phyloP scores from a whole-genome alignment of 2,888 invertebrate genomes.

The Dryobotodes eremita region DNA sequence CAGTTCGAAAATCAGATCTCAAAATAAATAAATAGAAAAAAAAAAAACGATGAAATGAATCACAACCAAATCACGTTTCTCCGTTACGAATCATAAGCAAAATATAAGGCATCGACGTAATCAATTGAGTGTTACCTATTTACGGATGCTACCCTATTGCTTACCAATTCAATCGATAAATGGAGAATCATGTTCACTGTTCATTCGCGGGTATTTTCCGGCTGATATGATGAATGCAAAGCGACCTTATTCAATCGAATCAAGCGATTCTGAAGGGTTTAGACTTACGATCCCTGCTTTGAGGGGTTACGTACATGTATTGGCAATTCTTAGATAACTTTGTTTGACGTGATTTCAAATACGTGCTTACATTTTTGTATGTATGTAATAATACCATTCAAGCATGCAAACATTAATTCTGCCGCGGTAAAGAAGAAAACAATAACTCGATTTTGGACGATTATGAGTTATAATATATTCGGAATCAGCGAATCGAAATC shows the following conservation, averaged over 20 bases:
- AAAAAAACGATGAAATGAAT: not conserved
- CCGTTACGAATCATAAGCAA: not conserved
- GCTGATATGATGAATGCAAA: conserved; percentile 53
- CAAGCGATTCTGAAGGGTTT: conserved; percentile 18
- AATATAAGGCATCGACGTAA: conserved; percentile 19
- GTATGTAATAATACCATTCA: not conserved
- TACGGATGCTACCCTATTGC: conserved; percentile 27
- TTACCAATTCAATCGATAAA: conserved; percentile 14
- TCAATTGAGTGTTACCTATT: conserved; percentile 33
- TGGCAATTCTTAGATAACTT: not conserved
- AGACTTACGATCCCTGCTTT: not conserved
- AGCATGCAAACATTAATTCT: not conserved
- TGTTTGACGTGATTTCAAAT: not conserved
- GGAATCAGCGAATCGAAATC: too few relatives aligned
- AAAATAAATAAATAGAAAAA: too few relatives aligned
- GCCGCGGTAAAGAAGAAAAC: too few relatives aligned
- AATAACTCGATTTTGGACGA: too few relatives aligned
- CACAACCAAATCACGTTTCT: conserved; percentile 5
- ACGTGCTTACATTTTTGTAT: not conserved
- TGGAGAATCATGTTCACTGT: conserved; percentile 40
- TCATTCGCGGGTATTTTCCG: conserved; percentile 49
- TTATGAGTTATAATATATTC: too few relatives aligned
- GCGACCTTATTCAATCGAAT: conserved; percentile 42
- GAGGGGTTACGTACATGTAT: not conserved
- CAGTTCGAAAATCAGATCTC: not conserved